A percentile compares a stretch with the other conserved stretches of the same genome.
phyloP scores from a whole-genome alignment of 53 echinoderm and acorn worm species.

The Henricia sp. region DNA sequence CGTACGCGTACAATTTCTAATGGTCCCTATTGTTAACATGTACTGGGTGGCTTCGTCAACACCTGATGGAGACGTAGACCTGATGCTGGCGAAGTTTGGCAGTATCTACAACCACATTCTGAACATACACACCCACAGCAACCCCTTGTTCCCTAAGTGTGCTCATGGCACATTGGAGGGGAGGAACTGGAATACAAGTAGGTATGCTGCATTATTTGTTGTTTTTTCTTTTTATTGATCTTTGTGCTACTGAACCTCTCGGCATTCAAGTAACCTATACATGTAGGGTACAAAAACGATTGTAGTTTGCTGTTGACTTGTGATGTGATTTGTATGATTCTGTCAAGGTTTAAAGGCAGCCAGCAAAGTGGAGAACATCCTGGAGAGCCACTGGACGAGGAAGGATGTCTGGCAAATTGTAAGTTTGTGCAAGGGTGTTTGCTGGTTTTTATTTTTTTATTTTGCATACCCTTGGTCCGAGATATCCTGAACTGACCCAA shows the following conservation, averaged over 20 bases:
- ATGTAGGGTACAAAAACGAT: background rate
- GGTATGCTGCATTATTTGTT: too few relatives aligned
- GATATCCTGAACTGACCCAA: too few relatives aligned
- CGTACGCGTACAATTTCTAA: too few relatives aligned
- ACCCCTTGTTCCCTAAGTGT: conserved; percentile 9
- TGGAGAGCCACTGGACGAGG: conserved; percentile 22
- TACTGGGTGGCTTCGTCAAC: conserved; percentile 49
- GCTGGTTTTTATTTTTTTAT: too few relatives aligned
- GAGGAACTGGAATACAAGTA: conserved; percentile 22
- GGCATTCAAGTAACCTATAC: background rate
- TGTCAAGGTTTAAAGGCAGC: background rate
- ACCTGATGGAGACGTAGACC: conserved; percentile 13
- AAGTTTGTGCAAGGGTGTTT: too few relatives aligned
- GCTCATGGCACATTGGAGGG: background rate
- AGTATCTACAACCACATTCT: conserved; percentile 4
- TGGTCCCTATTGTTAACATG: too few relatives aligned
- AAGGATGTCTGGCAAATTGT: too few relatives aligned
- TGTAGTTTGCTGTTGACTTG: background rate
- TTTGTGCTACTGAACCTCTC: background rate
- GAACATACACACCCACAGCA: background rate
- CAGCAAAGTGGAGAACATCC: background rate
- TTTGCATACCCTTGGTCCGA: too few relatives aligned
- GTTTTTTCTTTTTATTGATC: too few relatives aligned
- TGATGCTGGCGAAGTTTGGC: conserved; percentile 39
- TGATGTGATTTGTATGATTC: background rate